Conservation (phyloP, 2,113 vertebrate species). For the Nettapus auritus region DNA sequence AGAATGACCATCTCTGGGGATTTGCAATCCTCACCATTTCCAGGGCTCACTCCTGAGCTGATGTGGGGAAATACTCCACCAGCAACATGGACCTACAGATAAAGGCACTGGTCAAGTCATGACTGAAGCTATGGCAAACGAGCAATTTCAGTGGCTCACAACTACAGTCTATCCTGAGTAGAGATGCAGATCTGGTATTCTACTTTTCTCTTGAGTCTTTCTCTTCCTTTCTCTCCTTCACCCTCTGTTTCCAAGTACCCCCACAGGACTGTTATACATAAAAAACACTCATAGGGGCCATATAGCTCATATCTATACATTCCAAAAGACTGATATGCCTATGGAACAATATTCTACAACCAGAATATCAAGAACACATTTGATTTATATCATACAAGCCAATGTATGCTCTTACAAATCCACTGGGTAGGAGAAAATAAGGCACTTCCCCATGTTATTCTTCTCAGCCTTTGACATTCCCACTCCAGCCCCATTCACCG, state of each 20-base stretch:
- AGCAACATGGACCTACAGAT: background rate
- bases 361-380: background rate
- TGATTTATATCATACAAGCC: background rate
- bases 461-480: background rate
- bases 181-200: background rate
- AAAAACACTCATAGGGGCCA: background rate
- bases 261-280: background rate
- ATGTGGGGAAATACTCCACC: background rate
- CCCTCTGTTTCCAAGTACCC: background rate
- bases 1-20: background rate
- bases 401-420: background rate
- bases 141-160: rapidly evolving
- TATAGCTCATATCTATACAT: background rate
- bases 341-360: background rate
- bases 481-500: background rate
- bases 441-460: background rate
- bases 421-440: background rate
- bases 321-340: background rate
- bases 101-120: background rate
- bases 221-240: background rate
- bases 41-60: background rate
- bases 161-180: background rate
- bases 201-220: background rate
- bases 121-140: background rate
- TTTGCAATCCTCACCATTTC: background rate